Evolutionary conservation across 1,140 invertebrate genomes (phyloP), one percentile per base, ranked within the genome.

Genomic region (Zaprionus taronus): DNA sequence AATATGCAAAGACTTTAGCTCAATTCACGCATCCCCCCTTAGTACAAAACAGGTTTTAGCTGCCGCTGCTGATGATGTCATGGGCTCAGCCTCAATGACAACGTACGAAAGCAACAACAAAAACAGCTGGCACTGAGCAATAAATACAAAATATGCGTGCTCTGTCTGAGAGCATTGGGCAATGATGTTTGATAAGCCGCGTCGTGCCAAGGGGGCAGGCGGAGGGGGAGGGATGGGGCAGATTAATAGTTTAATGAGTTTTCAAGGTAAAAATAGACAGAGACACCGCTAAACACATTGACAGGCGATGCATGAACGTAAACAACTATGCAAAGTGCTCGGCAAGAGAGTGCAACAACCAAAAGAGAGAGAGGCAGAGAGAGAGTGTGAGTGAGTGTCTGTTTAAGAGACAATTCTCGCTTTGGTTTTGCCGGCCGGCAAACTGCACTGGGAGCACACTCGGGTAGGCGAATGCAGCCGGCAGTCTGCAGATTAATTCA

Each of bases 231-330:
- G 6, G 6, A 0, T 1, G 1, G 2, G 47, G 63, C 78, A 70
- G 84, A 81, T 89, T 90, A 84, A 89, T 75, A 89, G 84, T 89
- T 89, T 67, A 89, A 90, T 90, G 69, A 79, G 69, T 73, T 57
- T 38, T 55, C 84, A 89, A 89, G 85, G 84, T 83, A 83, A 47
- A 47, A 17, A 87, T 60, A 79, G 57, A n/a, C 34, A 5, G 12
- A 64, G 34, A 63, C 38, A 51, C 31, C 20, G 20, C 17, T 17
- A 7, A 7, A 47, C 9, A 49, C 17, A 49, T 49, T 49, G 47
- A 47, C 41, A 47, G n/a, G 7, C 20, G 22, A 12, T 51, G 47
- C 47, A 12, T 31, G 71, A 84, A 84, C 89, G 84, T 87, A 89
- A 87, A 84, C 84, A 87, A 87, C 80, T 75, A 63, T 60, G 55